Conservation (phyloP, 1,140 invertebrate species). For the Sitobion miscanthi region DNA sequence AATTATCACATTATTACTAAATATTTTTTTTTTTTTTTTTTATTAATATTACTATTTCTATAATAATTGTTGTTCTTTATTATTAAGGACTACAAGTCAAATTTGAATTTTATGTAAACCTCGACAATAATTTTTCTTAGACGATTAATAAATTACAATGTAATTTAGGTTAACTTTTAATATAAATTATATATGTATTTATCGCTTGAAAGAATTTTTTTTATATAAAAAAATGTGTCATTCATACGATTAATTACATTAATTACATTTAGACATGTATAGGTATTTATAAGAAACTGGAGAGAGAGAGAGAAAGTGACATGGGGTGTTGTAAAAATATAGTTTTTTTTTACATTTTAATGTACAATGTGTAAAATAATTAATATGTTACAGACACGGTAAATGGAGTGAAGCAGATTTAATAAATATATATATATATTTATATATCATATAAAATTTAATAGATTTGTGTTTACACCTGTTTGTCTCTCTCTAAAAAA, state of each 20-base stretch:
- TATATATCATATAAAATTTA: not conserved
- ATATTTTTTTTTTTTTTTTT: not conserved
- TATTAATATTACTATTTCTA: not conserved
- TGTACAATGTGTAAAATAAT: not conserved
- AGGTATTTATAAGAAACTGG: not conserved
- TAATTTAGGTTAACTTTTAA: not conserved
- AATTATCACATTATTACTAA: conserved; percentile 6
- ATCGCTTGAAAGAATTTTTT: not conserved
- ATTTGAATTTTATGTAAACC: conserved; percentile 50
- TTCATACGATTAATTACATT: not conserved
- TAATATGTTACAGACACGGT: not conserved
- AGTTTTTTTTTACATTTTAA: not conserved
- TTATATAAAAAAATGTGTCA: not conserved
- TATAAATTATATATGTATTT: not conserved
- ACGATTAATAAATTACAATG: not conserved
- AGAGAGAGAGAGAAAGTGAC: not conserved
- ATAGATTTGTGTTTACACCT: not conserved
- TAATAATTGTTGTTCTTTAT: conserved; percentile 17
- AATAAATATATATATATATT: not conserved
- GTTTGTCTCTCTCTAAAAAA: not conserved
- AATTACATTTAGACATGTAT: not conserved
- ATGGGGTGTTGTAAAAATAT: not conserved
- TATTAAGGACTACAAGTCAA: not conserved
- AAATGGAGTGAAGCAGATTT: not conserved
- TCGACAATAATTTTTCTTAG: conserved; percentile 47